Base-by-base conservation (phyloP, 2,888 invertebrate species). In the Panzeria rudis region DNA sequence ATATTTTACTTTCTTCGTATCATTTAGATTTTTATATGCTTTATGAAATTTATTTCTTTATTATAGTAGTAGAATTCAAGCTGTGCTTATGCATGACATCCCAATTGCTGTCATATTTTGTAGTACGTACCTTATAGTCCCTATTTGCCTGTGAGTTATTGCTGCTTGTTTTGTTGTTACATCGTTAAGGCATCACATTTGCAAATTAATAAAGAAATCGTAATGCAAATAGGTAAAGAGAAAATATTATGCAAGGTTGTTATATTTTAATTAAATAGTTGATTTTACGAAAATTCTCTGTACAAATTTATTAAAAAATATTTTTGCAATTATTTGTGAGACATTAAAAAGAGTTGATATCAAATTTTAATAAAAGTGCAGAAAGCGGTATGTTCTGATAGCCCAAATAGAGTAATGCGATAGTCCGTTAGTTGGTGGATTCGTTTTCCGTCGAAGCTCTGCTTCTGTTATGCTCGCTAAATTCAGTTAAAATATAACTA, bases 151-250 rank as follows among this genome's bases (percentile, higher is more conserved):
- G 56, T 29, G 50, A 38, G 41, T 20, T 15, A 11, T 17, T 71
- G 41, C 25, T 59, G n/a, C 56, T 56, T 41, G n/a, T 56, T 3
- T 41, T 7, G 20, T 25, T 35, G 32, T 35, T 44, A 44, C 64
- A 17, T 41, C 41, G 44, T 76, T 64, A 66, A 44, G 32, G 41
- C 76, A 76, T 56, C 64, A 76, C 41, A 41, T 76, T 76, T 54
- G 29, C 52, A 54, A 76, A 52, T 54, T 52, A 17, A 29, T 23
- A 32, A 4, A 47, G 32, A 32, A 56, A 23, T 20, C 17, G 15
- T 5, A 29, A 44, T 25, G 47, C 25, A 64, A 64, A 23, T 50
- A 9, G 1, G n/a, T 17, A 59, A 15, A 59, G 20, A 25, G 44
- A 20, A 47, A 35, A 32, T 32, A 61, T 47, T 20, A 15, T 35